These are phyloP conservation scores for Brachymystax lenok DNA, from an alignment of 2,797 vertebrate genomes.

Conservation along the genomic window DNA sequence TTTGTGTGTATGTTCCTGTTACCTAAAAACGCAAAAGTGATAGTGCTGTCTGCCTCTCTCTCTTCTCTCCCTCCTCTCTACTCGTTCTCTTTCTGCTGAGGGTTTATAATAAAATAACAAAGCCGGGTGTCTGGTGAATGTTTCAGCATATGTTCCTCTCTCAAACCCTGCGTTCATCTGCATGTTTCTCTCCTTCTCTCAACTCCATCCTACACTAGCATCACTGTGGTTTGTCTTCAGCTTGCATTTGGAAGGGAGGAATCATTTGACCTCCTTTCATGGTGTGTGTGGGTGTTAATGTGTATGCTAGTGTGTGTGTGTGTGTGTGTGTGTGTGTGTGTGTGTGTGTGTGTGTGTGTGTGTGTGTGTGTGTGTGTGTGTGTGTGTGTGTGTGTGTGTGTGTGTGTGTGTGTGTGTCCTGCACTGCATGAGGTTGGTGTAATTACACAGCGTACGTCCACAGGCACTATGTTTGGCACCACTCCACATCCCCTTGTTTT, in stretches of 20 bases:
- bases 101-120: conserved; percentile 2
- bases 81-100: not conserved
- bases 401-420: conserved; percentile 50
- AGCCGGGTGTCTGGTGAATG: conserved; percentile 4
- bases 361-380: not conserved
- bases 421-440: conserved; percentile 58
- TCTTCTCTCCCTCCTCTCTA: not conserved
- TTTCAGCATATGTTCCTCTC: conserved; percentile 13
- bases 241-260: conserved; percentile 28
- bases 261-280: conserved; percentile 45
- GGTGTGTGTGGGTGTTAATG: conserved; percentile 2
- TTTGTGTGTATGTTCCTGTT: conserved; percentile 10
- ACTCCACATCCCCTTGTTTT: conserved; percentile 64
- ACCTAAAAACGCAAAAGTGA: not conserved
- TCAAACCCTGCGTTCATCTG: not conserved
- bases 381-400: too few relatives aligned
- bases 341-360: not conserved
- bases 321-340: not conserved
- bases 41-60: not conserved
- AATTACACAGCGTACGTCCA: conserved; percentile 58
- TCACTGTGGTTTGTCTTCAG: conserved; percentile 18
- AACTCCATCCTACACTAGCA: conserved; percentile 13
- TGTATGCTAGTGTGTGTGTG: not conserved
- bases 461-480: conserved; percentile 51
- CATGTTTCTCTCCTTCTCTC: conserved; percentile 14